Percentiles rank a stretch among this genome's conserved stretches.
Evolutionary conservation across 2,113 vertebrate genomes (phyloP).

Genomic region (Chaetodon auriga): DNA sequence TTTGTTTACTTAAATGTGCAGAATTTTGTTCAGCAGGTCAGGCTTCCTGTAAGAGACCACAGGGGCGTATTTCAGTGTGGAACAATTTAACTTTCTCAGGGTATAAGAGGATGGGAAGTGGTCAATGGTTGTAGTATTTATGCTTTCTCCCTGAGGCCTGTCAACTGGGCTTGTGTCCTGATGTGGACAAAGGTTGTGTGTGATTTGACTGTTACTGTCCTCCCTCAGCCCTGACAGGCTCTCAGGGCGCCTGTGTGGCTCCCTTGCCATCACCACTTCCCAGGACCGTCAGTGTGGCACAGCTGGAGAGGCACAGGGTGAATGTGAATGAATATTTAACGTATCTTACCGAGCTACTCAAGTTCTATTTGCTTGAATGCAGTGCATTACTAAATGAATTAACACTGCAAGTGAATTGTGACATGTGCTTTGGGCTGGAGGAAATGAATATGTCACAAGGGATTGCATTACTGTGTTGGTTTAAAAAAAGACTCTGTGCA

Average conservation of each 20-base stretch:
- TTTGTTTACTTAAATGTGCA: neutral
- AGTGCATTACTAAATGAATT: neutral
- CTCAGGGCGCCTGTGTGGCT: neutral
- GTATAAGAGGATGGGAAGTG: constrained; percentile 1
- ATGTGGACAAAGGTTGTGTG: constrained; percentile 51
- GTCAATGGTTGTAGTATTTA: constrained; percentile 4
- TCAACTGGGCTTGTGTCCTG: constrained; percentile 28
- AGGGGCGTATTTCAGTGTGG: neutral
- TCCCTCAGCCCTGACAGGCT: constrained; percentile 5
- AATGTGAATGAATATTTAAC: constrained; percentile 51
- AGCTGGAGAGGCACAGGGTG: constrained; percentile 12
- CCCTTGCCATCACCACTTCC: constrained; percentile 20
- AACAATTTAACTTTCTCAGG: neutral
- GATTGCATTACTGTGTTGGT: neutral
- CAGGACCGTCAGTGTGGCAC: constrained; percentile 2
- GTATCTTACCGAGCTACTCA: neutral
- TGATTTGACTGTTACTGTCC: constrained; percentile 16
- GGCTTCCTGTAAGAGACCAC: neutral
- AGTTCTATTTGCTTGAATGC: neutral
- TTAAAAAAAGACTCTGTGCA: neutral
- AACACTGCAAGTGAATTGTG: neutral
- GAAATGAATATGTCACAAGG: neutral
- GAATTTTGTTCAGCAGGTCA: neutral
- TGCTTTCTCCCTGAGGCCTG: constrained; percentile 31
- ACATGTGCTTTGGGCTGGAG: neutral